A percentile compares a stretch with the other conserved stretches of the same genome.
phyloP scores from a whole-genome alignment of 1,140 invertebrate species.

The Drosophila orena region DNA sequence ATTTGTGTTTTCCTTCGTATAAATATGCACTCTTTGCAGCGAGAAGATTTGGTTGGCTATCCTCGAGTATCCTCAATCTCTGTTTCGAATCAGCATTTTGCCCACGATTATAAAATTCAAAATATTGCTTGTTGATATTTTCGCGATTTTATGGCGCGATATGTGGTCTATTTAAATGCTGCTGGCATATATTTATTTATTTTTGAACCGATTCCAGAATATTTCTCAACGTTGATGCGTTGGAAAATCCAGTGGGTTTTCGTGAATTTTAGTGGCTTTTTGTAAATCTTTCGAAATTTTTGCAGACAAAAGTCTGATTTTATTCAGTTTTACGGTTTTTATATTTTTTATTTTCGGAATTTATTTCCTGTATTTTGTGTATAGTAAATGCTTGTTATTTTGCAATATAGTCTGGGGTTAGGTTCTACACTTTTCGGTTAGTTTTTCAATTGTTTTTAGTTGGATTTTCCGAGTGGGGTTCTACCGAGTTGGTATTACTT shows the following conservation, averaged over 20 bases:
- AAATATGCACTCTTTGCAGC: conserved; percentile 8
- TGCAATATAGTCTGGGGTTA: not conserved
- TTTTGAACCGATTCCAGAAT: conserved; percentile 10
- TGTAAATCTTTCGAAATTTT: conserved; percentile 2
- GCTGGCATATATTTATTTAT: conserved; percentile 17
- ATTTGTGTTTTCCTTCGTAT: conserved; percentile 30
- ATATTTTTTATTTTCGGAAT: not conserved
- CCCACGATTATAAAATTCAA: not conserved
- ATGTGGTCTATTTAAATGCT: conserved; percentile 28
- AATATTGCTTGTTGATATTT: conserved; percentile 28
- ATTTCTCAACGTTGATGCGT: not conserved
- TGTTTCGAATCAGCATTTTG: conserved; percentile 31
- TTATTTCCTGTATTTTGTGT: not conserved
- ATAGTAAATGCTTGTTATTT: conserved; percentile 4
- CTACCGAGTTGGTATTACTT: not conserved
- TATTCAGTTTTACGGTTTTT: not conserved
- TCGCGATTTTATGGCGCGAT: conserved; percentile 18
- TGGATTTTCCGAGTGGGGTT: conserved; percentile 5
- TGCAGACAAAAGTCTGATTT: conserved; percentile 7
- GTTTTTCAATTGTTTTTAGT: conserved; percentile 3
- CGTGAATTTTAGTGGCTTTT: not conserved
- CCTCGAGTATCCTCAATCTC: conserved; percentile 11
- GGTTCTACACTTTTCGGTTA: not conserved
- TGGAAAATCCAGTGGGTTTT: not conserved
- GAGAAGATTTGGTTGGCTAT: not conserved